Evolutionary conservation across 2,888 invertebrate genomes (phyloP), one percentile per base, ranked within the genome.

Genomic region (Girardia tigrina): DNA sequence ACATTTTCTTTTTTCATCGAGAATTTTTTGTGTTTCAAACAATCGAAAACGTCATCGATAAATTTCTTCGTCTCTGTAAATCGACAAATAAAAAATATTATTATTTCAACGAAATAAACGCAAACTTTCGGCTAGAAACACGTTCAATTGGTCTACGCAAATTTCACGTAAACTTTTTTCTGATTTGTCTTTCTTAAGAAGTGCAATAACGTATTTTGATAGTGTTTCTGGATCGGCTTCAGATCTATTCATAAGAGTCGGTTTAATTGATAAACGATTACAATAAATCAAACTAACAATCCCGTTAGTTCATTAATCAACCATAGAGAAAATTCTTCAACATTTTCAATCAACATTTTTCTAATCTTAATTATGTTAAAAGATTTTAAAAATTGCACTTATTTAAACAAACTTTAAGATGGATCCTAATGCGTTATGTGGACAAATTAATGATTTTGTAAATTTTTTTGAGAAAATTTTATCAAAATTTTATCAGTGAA

Each of bases 301-400:
- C 56, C 56, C 4, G 56, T 56, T 12, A 56, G 56, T 23, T 56
- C 56, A 16, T 56, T 56, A 8, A 56, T 23, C n/a, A 56, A 23
- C 56, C 56, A 56, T 16, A n/a, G 23, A 4, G 56, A n/a, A 56
- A 56, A 56, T 20, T 56, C 56, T 20, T 56, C 56, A 4, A 56
- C 56, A 56, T 56, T 56, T 56, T 56, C 56, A n/a, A 56, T 56
- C 56, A 56, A 56, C 56, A 56, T 56, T 56, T 8, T n/a, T 56
- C n/a, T 56, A 56, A 20, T 56, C 23, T 56, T 56, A 56, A 56
- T 56, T 56, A 56, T 23, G n/a, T n/a, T n/a, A n/a, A n/a, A n/a
- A n/a, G 56, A 56, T 20, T 23, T 56, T 56, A 56, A 56, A 56
- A 56, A 23, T 12, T 8, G 4, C 56, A 56, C 56, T 56, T 56